Base-by-base conservation (phyloP, 2,113 vertebrate species). In the pig (Sus scrofa) region DNA sequence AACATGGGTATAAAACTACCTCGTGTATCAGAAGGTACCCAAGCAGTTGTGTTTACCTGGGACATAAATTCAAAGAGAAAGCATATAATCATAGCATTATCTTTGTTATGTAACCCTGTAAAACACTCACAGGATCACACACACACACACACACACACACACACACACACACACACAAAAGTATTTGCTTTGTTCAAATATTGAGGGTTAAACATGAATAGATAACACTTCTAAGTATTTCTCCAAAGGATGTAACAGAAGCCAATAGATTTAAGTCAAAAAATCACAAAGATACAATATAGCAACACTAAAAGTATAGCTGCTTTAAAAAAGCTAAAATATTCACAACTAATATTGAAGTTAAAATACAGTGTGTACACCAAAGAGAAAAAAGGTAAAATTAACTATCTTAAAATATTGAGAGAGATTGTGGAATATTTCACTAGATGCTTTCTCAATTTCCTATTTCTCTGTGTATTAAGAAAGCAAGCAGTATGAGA, bases 61-160 rank as follows among this genome's bases (percentile, higher is more conserved):
- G 54, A 7, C 39, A 15, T 9, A 16, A 20, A 4, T 4, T 30
- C 84, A 6, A 92, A 78, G 22, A 63, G 8, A 75, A 50, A 82
- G 10, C 30, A n/a, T 6, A 86, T 4, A 20, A 20, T 82, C 30
- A 67, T 4, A 86, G 8, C 16, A 60, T 34, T 32, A 3, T 62
- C 27, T 22, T 20, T 37, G 26, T 37, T 65, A 24, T 7, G 39
- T 91, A 63, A 73, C 7, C 0, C 58, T 54, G 32, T 52, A 16
- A 81, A 65, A 56, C 44, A 44, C 44, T 44, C 44, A 44, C 44
- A 44, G 44, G 44, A 44, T 8, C 44, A 44, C 44, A 70, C 1
- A 24, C 1, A 6, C 2, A 20, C 2, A 2, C 1, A 15, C 14
- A 20, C 2, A 27, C 2, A 30, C 16, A 65, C 0, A 34, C 24